These are phyloP conservation scores for Xenopus petersii DNA, from an alignment of 2,797 vertebrate species.

Conservation along the genomic window DNA sequence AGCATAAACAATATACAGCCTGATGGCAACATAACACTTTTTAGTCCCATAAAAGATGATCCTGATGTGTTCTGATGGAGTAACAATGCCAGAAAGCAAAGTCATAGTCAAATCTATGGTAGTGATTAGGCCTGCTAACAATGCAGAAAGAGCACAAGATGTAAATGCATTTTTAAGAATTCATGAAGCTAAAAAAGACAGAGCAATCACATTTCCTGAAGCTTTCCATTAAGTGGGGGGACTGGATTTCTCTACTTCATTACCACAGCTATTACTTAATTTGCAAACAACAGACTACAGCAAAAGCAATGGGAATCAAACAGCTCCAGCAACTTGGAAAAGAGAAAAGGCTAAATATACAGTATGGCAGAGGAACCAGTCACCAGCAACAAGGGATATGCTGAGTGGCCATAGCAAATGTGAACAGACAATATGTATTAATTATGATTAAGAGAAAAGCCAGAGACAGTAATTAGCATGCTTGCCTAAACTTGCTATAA, in stretches of 20 bases:
- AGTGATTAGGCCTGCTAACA: background rate
- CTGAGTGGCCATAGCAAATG: slow-evolving; percentile 2
- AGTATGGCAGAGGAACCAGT: background rate
- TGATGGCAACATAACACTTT: too few species aligned
- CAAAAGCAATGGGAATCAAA: background rate
- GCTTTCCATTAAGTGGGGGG: slow-evolving; percentile 9
- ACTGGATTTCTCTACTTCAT: slow-evolving; percentile 28
- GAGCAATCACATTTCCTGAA: slow-evolving; percentile 3
- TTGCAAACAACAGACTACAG: slow-evolving; percentile 3
- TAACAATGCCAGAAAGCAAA: too few species aligned
- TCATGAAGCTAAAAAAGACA: slow-evolving; percentile 3
- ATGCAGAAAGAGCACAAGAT: background rate
- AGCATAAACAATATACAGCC: too few species aligned
- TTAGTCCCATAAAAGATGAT: too few species aligned
- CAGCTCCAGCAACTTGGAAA: background rate
- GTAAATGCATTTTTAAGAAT: slow-evolving; percentile 11
- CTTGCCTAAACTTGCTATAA: slow-evolving; percentile 6
- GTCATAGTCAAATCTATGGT: too few species aligned
- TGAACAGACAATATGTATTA: slow-evolving; percentile 17
- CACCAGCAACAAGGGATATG: background rate
- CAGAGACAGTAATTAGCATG: background rate
- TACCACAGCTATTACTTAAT: slow-evolving; percentile 23
- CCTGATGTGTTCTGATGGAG: too few species aligned
- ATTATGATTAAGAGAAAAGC: slow-evolving; percentile 34
- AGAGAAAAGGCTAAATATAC: background rate